phyloP scores from a whole-genome alignment of 2,888 invertebrate genomes.

The Odiellus spinosus region DNA sequence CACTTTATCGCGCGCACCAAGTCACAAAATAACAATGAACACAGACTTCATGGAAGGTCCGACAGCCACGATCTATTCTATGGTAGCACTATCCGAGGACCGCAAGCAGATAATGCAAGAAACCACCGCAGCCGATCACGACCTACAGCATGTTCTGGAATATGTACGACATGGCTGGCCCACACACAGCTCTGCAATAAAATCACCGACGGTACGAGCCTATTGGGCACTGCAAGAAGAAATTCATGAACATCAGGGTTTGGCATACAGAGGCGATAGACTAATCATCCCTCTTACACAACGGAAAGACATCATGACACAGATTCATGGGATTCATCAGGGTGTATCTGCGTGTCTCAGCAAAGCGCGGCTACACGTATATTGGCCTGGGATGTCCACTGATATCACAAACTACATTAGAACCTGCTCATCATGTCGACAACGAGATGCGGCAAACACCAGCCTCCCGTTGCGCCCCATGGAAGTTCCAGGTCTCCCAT shows the following conservation, averaged over 20 bases:
- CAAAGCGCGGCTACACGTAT: constrained; percentile 2
- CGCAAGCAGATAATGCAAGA: not conserved
- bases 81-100: not conserved
- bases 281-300: not conserved
- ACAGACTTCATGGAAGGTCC: not conserved
- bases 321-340: constrained; percentile 1
- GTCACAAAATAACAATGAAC: not conserved
- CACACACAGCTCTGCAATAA: not conserved
- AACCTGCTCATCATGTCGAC: constrained; percentile 1
- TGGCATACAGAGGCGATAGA: constrained; percentile 3
- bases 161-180: constrained; percentile 4
- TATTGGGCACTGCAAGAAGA: constrained; percentile 5
- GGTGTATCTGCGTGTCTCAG: constrained; percentile 3
- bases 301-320: constrained; percentile 1
- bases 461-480: constrained; percentile 1
- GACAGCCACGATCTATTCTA: not conserved
- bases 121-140: not conserved
- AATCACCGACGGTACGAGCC: not conserved
- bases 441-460: not conserved
- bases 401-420: constrained; percentile 2
- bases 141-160: constrained; percentile 1
- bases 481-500: too few species aligned
- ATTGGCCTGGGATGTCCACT: constrained; percentile 2
- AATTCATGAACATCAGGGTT: constrained; percentile 1
- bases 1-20: constrained; percentile 15